Percentiles rank a stretch among this genome's conserved stretches.
Evolutionary conservation across 2,888 invertebrate genomes (phyloP).

Genomic region (Thysanoteuthis rhombus): DNA sequence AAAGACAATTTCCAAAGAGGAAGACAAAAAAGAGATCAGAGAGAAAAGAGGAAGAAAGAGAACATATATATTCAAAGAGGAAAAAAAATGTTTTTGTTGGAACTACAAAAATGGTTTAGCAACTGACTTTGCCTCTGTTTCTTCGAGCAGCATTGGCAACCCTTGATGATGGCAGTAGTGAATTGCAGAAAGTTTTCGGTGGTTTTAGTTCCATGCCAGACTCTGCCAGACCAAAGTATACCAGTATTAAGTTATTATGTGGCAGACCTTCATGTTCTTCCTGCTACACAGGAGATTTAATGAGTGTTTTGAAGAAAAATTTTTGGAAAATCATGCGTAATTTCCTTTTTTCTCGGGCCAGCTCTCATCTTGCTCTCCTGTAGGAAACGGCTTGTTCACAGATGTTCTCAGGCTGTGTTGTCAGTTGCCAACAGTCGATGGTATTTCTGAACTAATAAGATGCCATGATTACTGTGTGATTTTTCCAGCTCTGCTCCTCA

Average conservation of each 20-base stretch:
- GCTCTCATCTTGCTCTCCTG: neutral
- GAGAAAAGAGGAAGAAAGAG: neutral
- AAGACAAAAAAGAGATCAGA: neutral
- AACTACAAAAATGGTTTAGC: neutral
- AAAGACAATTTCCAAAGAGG: neutral
- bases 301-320: neutral
- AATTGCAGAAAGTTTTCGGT: neutral
- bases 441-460: neutral
- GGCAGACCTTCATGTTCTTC: neutral
- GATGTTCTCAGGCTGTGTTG: neutral
- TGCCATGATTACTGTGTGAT: neutral
- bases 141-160: neutral
- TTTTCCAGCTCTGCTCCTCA: neutral
- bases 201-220: neutral
- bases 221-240: slow-evolving; percentile 12
- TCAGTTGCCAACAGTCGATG: neutral
- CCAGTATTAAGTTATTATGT: neutral
- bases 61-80: neutral
- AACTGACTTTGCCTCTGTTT: neutral
- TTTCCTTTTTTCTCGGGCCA: slow-evolving; percentile 12
- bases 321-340: neutral
- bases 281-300: neutral
- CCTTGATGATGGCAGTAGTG: neutral
- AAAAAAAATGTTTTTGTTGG: neutral
- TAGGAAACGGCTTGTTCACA: neutral